Percentiles rank a stretch among this genome's conserved stretches.
phyloP scores from a whole-genome alignment of 2,113 vertebrate species.

The Lasiurus borealis region DNA sequence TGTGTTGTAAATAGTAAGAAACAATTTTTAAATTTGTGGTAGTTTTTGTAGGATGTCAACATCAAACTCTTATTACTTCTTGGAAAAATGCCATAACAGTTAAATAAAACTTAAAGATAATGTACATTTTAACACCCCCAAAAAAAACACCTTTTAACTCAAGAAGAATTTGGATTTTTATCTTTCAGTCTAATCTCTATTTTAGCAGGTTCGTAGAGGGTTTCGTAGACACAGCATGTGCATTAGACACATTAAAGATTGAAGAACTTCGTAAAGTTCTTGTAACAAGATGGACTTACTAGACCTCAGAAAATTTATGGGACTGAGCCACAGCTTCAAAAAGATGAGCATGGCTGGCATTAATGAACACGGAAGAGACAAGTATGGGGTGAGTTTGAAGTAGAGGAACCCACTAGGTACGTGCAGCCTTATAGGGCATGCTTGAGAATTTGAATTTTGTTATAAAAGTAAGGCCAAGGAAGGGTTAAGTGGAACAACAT shows the following conservation, averaged over 20 bases:
- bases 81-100: conserved; percentile 25
- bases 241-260: not conserved
- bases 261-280: conserved; percentile 14
- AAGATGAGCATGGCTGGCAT: not conserved
- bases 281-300: not conserved
- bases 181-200: conserved; percentile 15
- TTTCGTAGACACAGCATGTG: not conserved
- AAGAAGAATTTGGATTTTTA: not conserved
- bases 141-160: not conserved
- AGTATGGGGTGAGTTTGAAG: not conserved
- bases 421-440: not conserved
- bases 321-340: not conserved
- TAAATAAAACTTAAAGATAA: conserved; percentile 12
- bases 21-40: conserved; percentile 46
- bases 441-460: conserved; percentile 40
- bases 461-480: not conserved
- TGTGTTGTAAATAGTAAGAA: conserved; percentile 38
- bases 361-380: not conserved
- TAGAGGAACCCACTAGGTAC: not conserved
- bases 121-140: not conserved
- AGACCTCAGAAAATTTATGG: not conserved
- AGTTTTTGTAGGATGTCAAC: conserved; percentile 24
- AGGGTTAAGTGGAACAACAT: not conserved
- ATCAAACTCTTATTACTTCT: conserved; percentile 48
- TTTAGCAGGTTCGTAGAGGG: not conserved